These are phyloP conservation scores for Triplophysa bombifrons DNA, from an alignment of 2,797 vertebrate genomes.

Conservation along the genomic window DNA sequence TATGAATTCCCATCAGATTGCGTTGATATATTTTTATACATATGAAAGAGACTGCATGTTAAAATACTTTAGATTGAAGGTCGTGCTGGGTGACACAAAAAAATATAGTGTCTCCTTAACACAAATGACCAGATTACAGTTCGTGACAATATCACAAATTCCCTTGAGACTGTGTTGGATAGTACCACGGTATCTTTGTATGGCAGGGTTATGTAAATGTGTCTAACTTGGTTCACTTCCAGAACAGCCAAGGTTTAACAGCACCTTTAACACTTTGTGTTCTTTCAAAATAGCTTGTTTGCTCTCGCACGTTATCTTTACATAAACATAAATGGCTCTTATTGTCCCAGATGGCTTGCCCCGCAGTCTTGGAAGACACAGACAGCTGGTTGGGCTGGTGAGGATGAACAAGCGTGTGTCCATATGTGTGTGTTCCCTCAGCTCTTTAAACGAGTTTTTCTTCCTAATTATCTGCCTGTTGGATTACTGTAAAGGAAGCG, in stretches of 20 bases:
- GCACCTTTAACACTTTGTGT: not conserved
- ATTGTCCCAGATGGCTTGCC: constrained; percentile 48
- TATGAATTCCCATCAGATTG: too few species aligned
- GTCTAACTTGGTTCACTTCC: not conserved
- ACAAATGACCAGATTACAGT: too few species aligned
- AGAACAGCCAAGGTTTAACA: not conserved
- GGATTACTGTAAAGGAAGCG: constrained; percentile 42
- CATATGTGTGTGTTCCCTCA: constrained; percentile 34
- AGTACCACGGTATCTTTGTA: not conserved
- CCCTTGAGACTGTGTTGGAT: too few species aligned
- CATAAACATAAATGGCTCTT: constrained; percentile 21
- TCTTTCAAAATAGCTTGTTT: not conserved
- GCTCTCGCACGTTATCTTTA: constrained; percentile 7
- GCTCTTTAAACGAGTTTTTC: constrained; percentile 37
- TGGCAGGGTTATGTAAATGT: not conserved
- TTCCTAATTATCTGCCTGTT: constrained; percentile 52
- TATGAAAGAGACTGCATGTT: too few species aligned
- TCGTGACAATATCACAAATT: too few species aligned
- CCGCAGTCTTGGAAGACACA: constrained; percentile 32
- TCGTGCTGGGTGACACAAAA: too few species aligned
- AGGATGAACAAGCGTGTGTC: constrained; percentile 32
- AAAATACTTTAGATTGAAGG: too few species aligned
- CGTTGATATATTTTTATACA: too few species aligned
- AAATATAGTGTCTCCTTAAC: too few species aligned
- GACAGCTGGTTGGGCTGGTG: constrained; percentile 34